A percentile compares a stretch with the other conserved stretches of the same genome.
Evolutionary conservation across 2,888 invertebrate genomes (phyloP).

Genomic region (Amphipyra berbera): DNA sequence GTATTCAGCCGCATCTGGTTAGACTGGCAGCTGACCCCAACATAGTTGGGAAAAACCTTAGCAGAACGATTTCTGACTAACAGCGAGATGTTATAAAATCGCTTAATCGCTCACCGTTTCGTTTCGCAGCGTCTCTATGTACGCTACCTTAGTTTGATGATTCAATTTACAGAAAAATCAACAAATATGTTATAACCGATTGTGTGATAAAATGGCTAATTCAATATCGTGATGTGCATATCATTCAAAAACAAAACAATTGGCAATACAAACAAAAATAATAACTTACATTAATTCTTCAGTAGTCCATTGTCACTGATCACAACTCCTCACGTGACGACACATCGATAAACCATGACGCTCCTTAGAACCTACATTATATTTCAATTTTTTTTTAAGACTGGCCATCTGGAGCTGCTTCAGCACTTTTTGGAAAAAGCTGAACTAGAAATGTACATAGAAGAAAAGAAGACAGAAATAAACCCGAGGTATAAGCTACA

Average conservation of each 20-base stretch:
- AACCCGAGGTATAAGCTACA: conserved; percentile 76
- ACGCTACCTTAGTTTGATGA: background rate
- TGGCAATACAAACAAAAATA: conserved; percentile 1
- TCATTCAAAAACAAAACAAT: conserved; percentile 33
- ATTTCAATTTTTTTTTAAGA: conserved; percentile 3
- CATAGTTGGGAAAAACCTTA: too few species aligned
- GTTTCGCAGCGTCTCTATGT: background rate
- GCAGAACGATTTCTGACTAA: too few species aligned
- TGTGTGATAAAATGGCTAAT: conserved; percentile 9
- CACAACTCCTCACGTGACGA: conserved; percentile 1
- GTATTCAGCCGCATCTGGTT: too few species aligned
- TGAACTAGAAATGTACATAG: conserved; percentile 65
- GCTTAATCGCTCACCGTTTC: background rate
- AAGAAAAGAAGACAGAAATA: conserved; percentile 69
- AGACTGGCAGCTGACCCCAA: too few species aligned
- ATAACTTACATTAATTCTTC: background rate
- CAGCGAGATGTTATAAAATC: background rate
- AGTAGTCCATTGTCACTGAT: conserved; percentile 2
- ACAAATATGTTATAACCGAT: conserved; percentile 7
- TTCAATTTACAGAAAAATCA: conserved; percentile 18
- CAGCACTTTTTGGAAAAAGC: conserved; percentile 15
- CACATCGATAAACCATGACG: conserved; percentile 13
- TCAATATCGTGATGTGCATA: conserved; percentile 19
- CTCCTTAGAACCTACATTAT: conserved; percentile 11
- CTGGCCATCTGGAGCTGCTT: conserved; percentile 4